Evolutionary conservation across 2,797 vertebrate species (phyloP), one percentile per base, ranked within the genome.

Genomic region (Bradypodion pumilum): DNA sequence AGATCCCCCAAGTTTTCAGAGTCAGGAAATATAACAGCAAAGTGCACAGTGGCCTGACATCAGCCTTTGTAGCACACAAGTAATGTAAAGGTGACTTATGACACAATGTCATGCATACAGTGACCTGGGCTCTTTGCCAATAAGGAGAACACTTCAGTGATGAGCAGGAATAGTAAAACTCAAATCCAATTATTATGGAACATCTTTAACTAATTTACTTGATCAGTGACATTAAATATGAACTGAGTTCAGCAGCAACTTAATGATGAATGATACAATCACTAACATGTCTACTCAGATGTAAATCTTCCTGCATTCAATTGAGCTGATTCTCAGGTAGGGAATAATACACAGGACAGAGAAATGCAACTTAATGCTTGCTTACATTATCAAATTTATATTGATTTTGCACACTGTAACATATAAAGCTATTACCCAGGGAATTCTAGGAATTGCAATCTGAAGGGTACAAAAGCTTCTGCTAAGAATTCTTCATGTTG

Each of bases 121-220:
- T 27, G 52, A 44, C 2, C 40, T 77, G 52, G 19, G 74, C 52
- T 65, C n/a, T 76, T 83, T 84, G 56, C 23, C 46, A 78, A 23
- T 72, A 44, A 27, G 63, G 56, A 27, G 6, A 65, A 25, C 13
- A 21, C 21, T 3, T 27, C 66, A 74, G 13, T 16, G n/a, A 27
- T 32, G 79, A 65, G 12, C 59, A 79, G 76, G 40, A 74, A 68
- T 80, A 59, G 25, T 9, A 69, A 85, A 74, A 59, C 29, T 66
- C 35, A 72, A 78, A 84, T 59, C 42, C 56, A 73, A 15, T 40
- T 70, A 29, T 44, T 69, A 75, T 29, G n/a, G 52, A 62, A 49
- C n/a, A 62, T n/a, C 23, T 84, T 78, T 62, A 74, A 75, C 27
- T 68, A n/a, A 35, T 69, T 70, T 65, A 69, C 66, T 77, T 56